A percentile compares a stretch with the other conserved stretches of the same genome.
These are phyloP conservation scores for Potamilus streckersoni DNA, from an alignment of 1,140 invertebrate species.

Conservation along the genomic window DNA sequence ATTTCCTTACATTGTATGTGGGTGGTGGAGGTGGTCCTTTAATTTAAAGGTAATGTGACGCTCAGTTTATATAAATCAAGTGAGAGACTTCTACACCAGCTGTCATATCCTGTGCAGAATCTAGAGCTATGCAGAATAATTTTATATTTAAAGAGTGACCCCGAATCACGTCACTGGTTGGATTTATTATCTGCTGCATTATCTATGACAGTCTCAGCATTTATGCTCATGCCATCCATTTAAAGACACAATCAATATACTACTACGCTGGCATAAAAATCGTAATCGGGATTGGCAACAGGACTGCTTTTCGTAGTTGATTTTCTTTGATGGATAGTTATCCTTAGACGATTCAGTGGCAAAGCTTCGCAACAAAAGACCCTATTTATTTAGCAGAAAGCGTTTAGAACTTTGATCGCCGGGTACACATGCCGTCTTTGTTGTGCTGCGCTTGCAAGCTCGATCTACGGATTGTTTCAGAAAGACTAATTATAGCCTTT, in stretches of 20 bases:
- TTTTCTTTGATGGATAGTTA: conserved; percentile 7
- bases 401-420: not conserved
- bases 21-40: too few relatives aligned
- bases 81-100: too few relatives aligned
- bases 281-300: conserved; percentile 1
- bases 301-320: not conserved
- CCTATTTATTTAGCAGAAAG: conserved; percentile 4
- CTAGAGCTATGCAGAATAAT: conserved; percentile 1
- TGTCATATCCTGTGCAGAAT: not conserved
- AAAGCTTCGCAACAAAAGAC: conserved; percentile 8
- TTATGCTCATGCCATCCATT: conserved; percentile 46
- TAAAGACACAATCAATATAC: conserved; percentile 41
- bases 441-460: not conserved
- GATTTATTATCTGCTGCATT: conserved; percentile 34
- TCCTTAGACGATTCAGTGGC: conserved; percentile 1
- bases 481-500: conserved; percentile 15
- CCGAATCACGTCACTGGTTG: conserved; percentile 18
- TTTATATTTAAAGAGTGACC: not conserved
- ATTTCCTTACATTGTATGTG: too few relatives aligned
- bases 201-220: conserved; percentile 38
- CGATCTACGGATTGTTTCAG: conserved; percentile 4
- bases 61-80: too few relatives aligned
- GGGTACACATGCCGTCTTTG: not conserved
- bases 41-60: too few relatives aligned
- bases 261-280: too few relatives aligned